Evolutionary conservation across 2,888 invertebrate genomes (phyloP), one percentile per base, ranked within the genome.

Genomic region (Polyploca ridens): DNA sequence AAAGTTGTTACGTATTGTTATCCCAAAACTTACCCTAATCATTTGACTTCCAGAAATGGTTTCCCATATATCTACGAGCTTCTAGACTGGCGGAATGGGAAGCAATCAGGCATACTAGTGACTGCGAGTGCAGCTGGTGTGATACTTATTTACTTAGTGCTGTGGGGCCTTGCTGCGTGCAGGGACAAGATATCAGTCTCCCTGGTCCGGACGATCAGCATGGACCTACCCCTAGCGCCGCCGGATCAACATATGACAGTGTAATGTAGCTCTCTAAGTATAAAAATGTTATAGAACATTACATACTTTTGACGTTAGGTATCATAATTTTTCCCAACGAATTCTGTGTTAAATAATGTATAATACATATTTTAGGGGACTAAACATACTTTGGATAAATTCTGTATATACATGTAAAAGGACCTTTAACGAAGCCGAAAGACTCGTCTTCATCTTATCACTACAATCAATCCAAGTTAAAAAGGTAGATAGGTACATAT

Each of bases 31-130:
- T 14, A 14, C 3, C 2, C 10, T 16, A 54, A n/a, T 10, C 54
- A 19, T 54, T 54, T 54, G 2, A 19, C 16, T 54, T 54, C 10
- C 54, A 54, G 96, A 71, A 90, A 94, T 66, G 96, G 96, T 27
- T 88, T 95, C 68, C 95, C 94, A 16, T 96, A 94, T 81, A 97
- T 98, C 76, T 98, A 98, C 89, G 95, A 95, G 66, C 95, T 97
- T 67, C 89, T 98, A 70, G 96, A 98, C 88, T 98, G 98, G 97
- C 91, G 95, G 59, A 94, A 95, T 66, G 95, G 96, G 0, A 89
- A 90, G n/a, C 93, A 91, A 62, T 94, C 97, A 0, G 87, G 95
- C 38, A 86, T 95, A 41, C 93, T 91, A 27, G 81, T 89, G 6
- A 84, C 70, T 0, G 78, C 81, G 3, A 74, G 91, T 0, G 70